Evolutionary conservation across 2,113 vertebrate genomes (phyloP).

Genomic region (Zeus faber): DNA sequence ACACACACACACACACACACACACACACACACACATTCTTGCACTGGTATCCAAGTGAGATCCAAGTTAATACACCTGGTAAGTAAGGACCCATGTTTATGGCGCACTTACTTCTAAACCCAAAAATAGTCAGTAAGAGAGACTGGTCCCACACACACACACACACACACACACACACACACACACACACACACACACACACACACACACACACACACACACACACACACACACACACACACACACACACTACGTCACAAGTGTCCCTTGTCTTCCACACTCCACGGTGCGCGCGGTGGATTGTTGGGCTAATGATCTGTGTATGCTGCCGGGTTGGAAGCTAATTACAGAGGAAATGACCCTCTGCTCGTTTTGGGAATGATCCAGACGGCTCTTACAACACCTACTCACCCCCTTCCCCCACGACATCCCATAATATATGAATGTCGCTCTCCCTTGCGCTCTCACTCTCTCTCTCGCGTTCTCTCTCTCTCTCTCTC

Average conservation of each 20-base stretch:
- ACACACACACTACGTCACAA: slow-evolving; percentile 7
- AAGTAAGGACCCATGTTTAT: too few relatives aligned
- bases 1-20: slow-evolving; percentile 11
- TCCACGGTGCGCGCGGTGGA: background rate
- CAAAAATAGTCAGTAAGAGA: too few relatives aligned
- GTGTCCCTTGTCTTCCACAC: background rate
- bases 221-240: slow-evolving; percentile 2
- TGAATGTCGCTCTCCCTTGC: too few relatives aligned
- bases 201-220: slow-evolving; percentile 1
- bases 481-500: too few relatives aligned
- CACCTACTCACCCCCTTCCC: slow-evolving; percentile 46
- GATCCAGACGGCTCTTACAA: slow-evolving; percentile 50
- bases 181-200: slow-evolving; percentile 36
- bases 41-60: too few relatives aligned
- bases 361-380: slow-evolving; percentile 55
- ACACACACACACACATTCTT: too few relatives aligned
- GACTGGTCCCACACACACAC: slow-evolving; percentile 1
- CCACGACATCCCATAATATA: too few relatives aligned
- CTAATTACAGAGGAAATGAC: slow-evolving; percentile 55
- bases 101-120: too few relatives aligned
- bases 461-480: too few relatives aligned
- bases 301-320: slow-evolving; percentile 8
- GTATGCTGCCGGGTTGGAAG: slow-evolving; percentile 23
- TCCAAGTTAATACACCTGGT: too few relatives aligned
- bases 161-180: slow-evolving; percentile 15